These are phyloP conservation scores for Xestia rhomboidea DNA, from an alignment of 2,888 invertebrate genomes.

Conservation along the genomic window DNA sequence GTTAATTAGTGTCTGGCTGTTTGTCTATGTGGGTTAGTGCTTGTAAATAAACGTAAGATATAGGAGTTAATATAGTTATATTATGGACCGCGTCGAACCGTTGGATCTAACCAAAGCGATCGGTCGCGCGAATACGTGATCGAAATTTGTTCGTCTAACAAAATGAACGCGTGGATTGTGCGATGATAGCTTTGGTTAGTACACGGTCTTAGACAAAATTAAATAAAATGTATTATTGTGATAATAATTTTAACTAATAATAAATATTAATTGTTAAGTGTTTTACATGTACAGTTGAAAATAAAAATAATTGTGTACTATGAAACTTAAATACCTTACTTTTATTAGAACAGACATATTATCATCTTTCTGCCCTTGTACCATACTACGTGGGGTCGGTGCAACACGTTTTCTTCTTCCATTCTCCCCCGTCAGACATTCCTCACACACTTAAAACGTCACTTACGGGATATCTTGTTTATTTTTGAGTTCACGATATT, in stretches of 20 bases:
- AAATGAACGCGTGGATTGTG: not conserved
- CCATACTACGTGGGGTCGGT: too few species aligned
- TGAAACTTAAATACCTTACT: too few species aligned
- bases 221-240: slow-evolving; percentile 8
- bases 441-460: too few species aligned
- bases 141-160: not conserved
- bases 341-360: too few species aligned
- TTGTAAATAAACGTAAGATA: not conserved
- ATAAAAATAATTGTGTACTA: too few species aligned
- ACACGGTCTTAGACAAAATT: too few species aligned
- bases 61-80: not conserved
- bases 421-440: too few species aligned
- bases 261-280: not conserved
- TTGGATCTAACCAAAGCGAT: not conserved
- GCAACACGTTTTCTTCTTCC: too few species aligned
- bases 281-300: not conserved
- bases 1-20: not conserved
- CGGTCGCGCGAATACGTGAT: fast-evolving
- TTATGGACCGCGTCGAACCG: not conserved
- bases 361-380: too few species aligned
- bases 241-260: slow-evolving; percentile 9
- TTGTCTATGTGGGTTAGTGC: not conserved
- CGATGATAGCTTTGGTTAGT: too few species aligned
- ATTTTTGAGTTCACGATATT: too few species aligned
- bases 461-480: too few species aligned